Base-by-base conservation (phyloP, 1,140 invertebrate genomes). In the Centruroides vittatus region DNA sequence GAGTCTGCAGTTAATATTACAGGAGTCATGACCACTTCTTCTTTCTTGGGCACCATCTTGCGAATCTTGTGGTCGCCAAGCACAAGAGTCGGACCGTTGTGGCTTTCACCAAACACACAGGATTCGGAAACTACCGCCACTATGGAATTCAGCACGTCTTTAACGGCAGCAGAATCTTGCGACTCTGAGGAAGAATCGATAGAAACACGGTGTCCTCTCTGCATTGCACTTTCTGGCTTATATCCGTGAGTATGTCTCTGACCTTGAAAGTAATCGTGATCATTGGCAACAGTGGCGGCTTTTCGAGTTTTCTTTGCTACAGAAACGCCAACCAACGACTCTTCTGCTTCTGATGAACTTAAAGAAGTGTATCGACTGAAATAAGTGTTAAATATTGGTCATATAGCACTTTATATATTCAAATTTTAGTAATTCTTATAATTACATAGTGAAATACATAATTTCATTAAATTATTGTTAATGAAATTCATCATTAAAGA, bases 241-340 rank as follows among this genome's bases (percentile, higher is more conserved):
- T 58, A 50, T 56, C 52, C 48, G 36, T 36, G 8, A 11, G 10
- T 23, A 49, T 58, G 60, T 11, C 66, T 66, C 48, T 71, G 71
- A 50, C 69, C 62, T 53, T 63, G 68, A 57, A 69, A 73, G 63
- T 74, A 74, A 6, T 72, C 70, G 61, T 74, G 73, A 63, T 75
- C 72, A 35, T 61, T 41, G 8, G 41, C 41, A 41, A 41, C 61
- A 11, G 70, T 65, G n/a, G 62, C 63, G 50, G 46, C 41, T n/a
- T 59, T 34, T 13, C 23, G 12, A 3, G 23, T 10, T 9, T 48
- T 41, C 7, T 36, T 13, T 47, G 51, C 47, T 13, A 46, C 35
- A 4, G 56, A 35, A 8, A 34, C 5, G 7, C 34, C 5, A 2
- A 47, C 11, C 3, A 13, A 35, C 51, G 12, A 35, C 5, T 61